Conservation (phyloP, 2,113 vertebrate genomes). For the Osmerus mordax region DNA sequence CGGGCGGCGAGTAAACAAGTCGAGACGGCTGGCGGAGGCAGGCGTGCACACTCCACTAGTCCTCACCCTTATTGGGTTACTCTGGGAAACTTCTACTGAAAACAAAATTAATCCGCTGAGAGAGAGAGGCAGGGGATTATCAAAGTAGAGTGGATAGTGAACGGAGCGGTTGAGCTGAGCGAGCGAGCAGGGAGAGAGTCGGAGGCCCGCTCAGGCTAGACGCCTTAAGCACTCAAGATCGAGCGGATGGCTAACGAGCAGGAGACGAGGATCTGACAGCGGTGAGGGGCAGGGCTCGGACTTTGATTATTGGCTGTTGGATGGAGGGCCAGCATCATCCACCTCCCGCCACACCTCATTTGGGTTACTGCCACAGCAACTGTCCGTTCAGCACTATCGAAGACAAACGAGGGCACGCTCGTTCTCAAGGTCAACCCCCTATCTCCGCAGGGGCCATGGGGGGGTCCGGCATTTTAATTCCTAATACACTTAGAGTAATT, state of each 20-base stretch:
- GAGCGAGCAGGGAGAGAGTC: conserved; percentile 33
- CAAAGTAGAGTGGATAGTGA: conserved; percentile 46
- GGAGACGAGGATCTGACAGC: conserved; percentile 40
- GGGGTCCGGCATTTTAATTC: conserved; percentile 50
- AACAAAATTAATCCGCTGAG: conserved; percentile 60
- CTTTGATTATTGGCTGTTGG: conserved; percentile 61
- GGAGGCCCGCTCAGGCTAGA: conserved; percentile 34
- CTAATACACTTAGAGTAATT: conserved; percentile 68
- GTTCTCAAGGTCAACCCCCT: conserved; percentile 58
- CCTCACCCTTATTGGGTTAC: conserved; percentile 64
- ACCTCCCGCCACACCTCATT: conserved; percentile 57
- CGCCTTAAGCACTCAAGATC: conserved; percentile 51
- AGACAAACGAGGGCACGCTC: conserved; percentile 53
- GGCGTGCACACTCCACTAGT: conserved; percentile 42
- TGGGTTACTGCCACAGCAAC: conserved; percentile 54
- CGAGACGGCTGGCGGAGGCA: conserved; percentile 56
- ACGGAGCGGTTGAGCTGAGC: too few species aligned
- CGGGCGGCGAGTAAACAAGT: conserved; percentile 66
- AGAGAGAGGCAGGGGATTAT: conserved; percentile 42
- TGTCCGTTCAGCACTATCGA: conserved; percentile 62
- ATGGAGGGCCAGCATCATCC: conserved; percentile 39
- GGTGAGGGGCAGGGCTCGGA: conserved; percentile 45
- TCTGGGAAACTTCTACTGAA: conserved; percentile 57
- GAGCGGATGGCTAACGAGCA: conserved; percentile 55
- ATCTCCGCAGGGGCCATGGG: conserved; percentile 36